phyloP scores from a whole-genome alignment of 2,797 vertebrate species.

The Picus viridis region DNA sequence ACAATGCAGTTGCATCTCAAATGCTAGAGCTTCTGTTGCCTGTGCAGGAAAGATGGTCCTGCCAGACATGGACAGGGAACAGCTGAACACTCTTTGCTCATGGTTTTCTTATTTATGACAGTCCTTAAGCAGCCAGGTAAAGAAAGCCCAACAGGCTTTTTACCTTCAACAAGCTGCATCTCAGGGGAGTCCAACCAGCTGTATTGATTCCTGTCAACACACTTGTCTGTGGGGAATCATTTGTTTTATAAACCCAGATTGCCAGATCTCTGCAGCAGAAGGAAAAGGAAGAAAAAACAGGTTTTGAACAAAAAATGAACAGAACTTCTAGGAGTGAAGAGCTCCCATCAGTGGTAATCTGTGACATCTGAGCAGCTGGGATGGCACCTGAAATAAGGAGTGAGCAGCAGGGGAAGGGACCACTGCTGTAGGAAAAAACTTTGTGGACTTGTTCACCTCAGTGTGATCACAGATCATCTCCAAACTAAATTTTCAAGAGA shows the following conservation, averaged over 20 bases:
- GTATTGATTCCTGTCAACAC: not conserved
- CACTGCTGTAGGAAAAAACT: not conserved
- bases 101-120: not conserved
- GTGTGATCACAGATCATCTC: not conserved
- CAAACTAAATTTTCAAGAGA: not conserved
- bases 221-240: not conserved
- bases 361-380: not conserved
- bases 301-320: not conserved
- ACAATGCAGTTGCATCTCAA: rapidly evolving
- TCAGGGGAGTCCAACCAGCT: constrained; percentile 5
- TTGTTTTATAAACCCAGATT: constrained; percentile 14
- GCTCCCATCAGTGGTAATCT: not conserved
- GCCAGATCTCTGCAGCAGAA: constrained; percentile 2
- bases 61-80: not conserved
- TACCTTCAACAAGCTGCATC: not conserved
- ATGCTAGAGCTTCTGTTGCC: not conserved
- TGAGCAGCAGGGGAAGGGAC: not conserved
- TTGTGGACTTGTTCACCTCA: not conserved
- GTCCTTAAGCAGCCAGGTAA: not conserved
- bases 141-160: not conserved
- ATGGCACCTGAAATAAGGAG: not conserved
- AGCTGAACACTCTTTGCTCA: not conserved
- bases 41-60: not conserved
- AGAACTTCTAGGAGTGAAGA: not conserved
- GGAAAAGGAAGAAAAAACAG: not conserved